Evolutionary conservation across 1,140 invertebrate genomes (phyloP).

Genomic region (Callitettix versicolor): DNA sequence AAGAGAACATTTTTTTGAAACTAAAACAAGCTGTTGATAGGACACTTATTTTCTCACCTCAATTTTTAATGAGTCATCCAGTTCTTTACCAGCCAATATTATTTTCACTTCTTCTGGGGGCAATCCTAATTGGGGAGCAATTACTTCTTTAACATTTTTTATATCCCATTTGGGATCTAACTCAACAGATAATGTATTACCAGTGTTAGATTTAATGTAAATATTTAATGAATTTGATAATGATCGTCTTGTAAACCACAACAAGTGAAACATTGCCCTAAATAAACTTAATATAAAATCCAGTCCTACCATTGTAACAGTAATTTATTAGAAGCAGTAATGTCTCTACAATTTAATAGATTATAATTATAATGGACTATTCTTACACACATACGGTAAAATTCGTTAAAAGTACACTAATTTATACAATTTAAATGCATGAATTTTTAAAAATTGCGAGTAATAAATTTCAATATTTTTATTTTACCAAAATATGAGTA

Average conservation of each 20-base stretch:
- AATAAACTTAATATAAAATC: conserved; percentile 42
- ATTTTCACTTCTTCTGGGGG: conserved; percentile 63
- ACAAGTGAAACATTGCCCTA: conserved; percentile 47
- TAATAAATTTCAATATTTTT: too few relatives aligned
- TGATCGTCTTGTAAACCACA: conserved; percentile 47
- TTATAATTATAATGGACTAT: too few relatives aligned
- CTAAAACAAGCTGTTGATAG: too few relatives aligned
- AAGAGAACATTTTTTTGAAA: too few relatives aligned
- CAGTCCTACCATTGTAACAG: conserved; percentile 33
- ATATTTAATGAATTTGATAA: conserved; percentile 52
- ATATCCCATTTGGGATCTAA: conserved; percentile 67
- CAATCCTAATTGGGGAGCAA: conserved; percentile 56
- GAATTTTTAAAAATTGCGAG: too few relatives aligned
- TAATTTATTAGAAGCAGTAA: too few relatives aligned
- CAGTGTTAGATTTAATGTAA: conserved; percentile 60
- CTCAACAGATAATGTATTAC: conserved; percentile 52
- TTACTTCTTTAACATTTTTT: conserved; percentile 57
- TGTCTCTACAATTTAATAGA: too few relatives aligned
- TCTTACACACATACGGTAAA: too few relatives aligned
- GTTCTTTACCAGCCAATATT: conserved; percentile 75
- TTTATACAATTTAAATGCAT: too few relatives aligned
- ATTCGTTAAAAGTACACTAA: too few relatives aligned
- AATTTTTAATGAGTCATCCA: conserved; percentile 59
- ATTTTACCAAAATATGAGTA: too few relatives aligned
- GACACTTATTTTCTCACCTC: conserved; percentile 38